These are phyloP conservation scores for Drosophila nasuta DNA, from an alignment of 1,140 invertebrate species.

Conservation along the genomic window DNA sequence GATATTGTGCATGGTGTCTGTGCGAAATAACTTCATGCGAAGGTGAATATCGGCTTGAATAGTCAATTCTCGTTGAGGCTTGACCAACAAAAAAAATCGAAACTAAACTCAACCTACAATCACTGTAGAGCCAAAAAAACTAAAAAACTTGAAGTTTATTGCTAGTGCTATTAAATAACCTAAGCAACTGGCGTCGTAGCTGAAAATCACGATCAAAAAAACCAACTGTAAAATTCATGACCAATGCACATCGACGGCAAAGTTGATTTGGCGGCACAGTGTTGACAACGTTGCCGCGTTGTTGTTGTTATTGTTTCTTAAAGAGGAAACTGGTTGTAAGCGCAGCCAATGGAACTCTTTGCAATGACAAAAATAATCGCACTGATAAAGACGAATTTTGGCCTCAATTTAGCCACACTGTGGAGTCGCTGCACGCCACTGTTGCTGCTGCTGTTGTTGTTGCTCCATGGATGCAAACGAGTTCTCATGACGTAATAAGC, in stretches of 20 bases:
- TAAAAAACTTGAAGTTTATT: conserved; percentile 82
- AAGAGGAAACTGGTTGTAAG: conserved; percentile 46
- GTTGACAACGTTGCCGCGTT: conserved; percentile 11
- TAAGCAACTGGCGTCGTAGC: conserved; percentile 44
- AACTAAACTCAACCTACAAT: conserved; percentile 51
- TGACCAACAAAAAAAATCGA: conserved; percentile 30
- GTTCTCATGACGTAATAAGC: conserved; percentile 76
- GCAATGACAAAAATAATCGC: conserved; percentile 72
- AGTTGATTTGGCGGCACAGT: conserved; percentile 5
- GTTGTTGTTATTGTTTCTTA: neutral
- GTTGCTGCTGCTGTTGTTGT: conserved; percentile 1
- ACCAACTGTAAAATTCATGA: conserved; percentile 65
- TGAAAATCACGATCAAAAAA: conserved; percentile 81
- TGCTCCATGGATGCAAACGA: conserved; percentile 66
- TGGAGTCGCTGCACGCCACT: conserved; percentile 25
- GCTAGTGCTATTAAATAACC: conserved; percentile 68
- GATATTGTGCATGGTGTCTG: conserved; percentile 7
- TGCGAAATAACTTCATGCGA: conserved; percentile 45
- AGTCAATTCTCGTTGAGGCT: conserved; percentile 44
- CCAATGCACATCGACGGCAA: conserved; percentile 46
- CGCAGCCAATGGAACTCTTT: conserved; percentile 22
- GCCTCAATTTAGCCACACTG: conserved; percentile 54
- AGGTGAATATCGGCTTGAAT: conserved; percentile 64
- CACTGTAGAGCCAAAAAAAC: neutral
- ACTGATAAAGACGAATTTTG: conserved; percentile 71